Conservation (phyloP, 2,113 vertebrate species). For the Festucalex cinctus region DNA sequence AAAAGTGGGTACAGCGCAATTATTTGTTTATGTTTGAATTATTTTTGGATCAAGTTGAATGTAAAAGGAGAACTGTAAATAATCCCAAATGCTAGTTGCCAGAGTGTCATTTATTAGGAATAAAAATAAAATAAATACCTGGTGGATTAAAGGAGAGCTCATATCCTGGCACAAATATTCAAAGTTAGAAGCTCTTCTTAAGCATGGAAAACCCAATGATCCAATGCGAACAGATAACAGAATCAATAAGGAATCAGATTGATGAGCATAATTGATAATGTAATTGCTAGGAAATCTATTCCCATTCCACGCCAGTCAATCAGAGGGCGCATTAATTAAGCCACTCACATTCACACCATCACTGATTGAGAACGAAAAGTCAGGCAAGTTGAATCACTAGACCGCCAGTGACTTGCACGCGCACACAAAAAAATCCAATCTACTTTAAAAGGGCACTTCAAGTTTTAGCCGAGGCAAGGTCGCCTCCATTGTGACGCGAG, state of each 20-base stretch:
- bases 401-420: background rate
- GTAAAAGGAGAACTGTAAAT: background rate
- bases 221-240: too few relatives aligned
- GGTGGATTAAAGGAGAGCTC: background rate
- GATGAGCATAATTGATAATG: too few relatives aligned
- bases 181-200: conserved; percentile 10
- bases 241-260: too few relatives aligned
- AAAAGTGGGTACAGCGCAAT: background rate
- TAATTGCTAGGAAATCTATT: too few relatives aligned
- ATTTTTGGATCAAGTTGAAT: background rate
- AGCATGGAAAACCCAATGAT: too few relatives aligned
- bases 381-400: background rate
- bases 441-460: conserved; percentile 28
- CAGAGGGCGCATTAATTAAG: too few relatives aligned
- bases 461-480: conserved; percentile 31
- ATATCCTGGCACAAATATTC: background rate
- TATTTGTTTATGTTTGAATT: background rate
- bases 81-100: background rate
- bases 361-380: background rate
- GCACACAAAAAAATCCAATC: conserved; percentile 11
- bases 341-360: too few relatives aligned
- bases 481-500: conserved; percentile 33
- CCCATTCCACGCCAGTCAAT: too few relatives aligned
- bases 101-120: too few relatives aligned
- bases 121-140: background rate